Evolutionary conservation across 2,113 vertebrate species (phyloP), one percentile per base, ranked within the genome.

Genomic region (Butorides virescens): DNA sequence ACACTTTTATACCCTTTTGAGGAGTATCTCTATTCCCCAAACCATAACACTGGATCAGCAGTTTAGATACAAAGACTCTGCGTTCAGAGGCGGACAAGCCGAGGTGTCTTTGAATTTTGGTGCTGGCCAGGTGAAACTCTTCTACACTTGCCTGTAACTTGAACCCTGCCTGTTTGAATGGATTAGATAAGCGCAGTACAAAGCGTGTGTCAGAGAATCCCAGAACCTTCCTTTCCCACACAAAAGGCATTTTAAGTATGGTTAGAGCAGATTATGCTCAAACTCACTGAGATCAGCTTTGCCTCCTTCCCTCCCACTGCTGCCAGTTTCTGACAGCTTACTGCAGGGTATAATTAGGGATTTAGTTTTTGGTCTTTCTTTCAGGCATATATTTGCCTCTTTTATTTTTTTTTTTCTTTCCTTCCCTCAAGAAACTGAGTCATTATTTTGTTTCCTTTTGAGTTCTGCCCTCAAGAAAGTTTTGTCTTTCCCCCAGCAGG

Each of bases 271-370:
- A 95, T 97, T 86, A 91, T 9, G 32, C 87, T 97, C 77, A 3
- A 95, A 56, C 89, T 95, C 77, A 17, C 76, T 2, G 83, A 92
- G 95, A 93, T 94, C 79, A 93, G 78, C 92, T 96, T 94, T 96
- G 77, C 95, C 74, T 97, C 77, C 78, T 93, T 96, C 55, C 90
- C 95, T 95, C 89, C 90, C 84, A 96, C 93, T 89, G 86, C 92
- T 97, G 93, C 95, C 75, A 92, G 76, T 80, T 96, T 93, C 86
- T 98, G 96, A 97, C 96, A 97, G 97, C 88, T 94, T 82, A 96
- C 84, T 95, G 91, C 78, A 91, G 95, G 96, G 87, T 92, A 86
- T 97, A 97, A 98, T 97, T 97, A 97, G 86, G 65, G 74, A 95
- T 92, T 92, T 78, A 76, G 71, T 92, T 93, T 90, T 87, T 95